Evolutionary conservation across 1,140 invertebrate species (phyloP).

Genomic region (Papilio dardanus): DNA sequence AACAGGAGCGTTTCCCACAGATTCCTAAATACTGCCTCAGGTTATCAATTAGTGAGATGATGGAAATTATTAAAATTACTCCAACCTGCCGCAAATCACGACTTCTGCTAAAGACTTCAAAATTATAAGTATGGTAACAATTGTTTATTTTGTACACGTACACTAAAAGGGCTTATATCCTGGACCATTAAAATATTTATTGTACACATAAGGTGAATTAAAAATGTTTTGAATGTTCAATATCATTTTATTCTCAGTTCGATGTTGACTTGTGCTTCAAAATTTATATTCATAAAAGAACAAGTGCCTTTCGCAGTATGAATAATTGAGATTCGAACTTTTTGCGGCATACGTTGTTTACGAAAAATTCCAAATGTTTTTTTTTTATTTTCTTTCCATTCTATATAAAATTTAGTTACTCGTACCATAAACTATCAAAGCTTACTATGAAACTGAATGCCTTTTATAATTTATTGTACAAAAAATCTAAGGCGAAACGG

Average conservation of each 20-base stretch:
- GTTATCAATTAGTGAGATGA: slow-evolving; percentile 38
- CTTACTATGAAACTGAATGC: background rate
- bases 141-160: background rate
- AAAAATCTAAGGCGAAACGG: no score
- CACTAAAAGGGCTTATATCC: no score
- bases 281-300: background rate
- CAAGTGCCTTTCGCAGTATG: background rate
- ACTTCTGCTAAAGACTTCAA: background rate
- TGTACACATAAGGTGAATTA: no score
- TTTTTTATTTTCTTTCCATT: background rate
- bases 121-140: background rate
- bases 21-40: slow-evolving; percentile 51
- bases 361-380: background rate
- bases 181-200: no score
- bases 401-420: background rate
- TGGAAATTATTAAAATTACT: slow-evolving; percentile 21
- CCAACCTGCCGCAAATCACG: background rate
- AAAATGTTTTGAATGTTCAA: slow-evolving; percentile 19
- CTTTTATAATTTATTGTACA: no score
- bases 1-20: slow-evolving; percentile 44
- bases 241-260: background rate
- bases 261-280: background rate
- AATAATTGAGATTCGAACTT: slow-evolving; percentile 22
- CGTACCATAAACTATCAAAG: background rate
- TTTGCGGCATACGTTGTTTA: background rate